Base-by-base conservation (phyloP, 2,888 invertebrate species). In the Euphydryas editha region DNA sequence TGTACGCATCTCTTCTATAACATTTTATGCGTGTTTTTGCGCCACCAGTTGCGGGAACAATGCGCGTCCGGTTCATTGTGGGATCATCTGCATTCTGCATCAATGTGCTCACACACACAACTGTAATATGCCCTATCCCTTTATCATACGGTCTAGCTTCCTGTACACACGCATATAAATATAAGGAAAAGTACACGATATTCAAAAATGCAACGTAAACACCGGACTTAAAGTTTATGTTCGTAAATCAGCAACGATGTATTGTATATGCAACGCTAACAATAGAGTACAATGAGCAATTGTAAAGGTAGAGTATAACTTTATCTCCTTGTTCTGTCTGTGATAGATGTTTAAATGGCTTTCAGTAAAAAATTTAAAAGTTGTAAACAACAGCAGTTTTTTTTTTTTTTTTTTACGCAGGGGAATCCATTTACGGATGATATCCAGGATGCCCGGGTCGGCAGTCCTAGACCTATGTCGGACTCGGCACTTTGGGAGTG, bases 81-180 rank as follows among this genome's bases (percentile, higher is more conserved):
- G 68, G 83, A 83, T 83, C 78, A 80, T 87, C 83, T 84, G 82
- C 79, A 82, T 76, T 79, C 76, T 76, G 64, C 71, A 65, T 65
- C 69, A 65, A 39, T 17, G 36, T n/a, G 24, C 39, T 47, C 36
- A 2, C 0, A n/a, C 20, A 21, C 5, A 17, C 30, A 30, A 4
- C 49, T 1, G 44, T 66, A 62, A 59, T 44, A 10, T 21, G 62
- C 68, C 44, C 24, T 70, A 70, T 7, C 2, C 1, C n/a, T 3
- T 17, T 8, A 10, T 2, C 2, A 21, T 67, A 68, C 17, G 49
- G 36, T 60, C 21, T 17, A 61, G 30, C 59, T 68, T 65, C 2
- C 49, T 18, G 0, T 18, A 57, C 30, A 42, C 18, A 44, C 13
- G 20, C 37, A 37, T 18, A n/a, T 11, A 37, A 5, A 8, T 39